These are phyloP conservation scores for Diadumene lineata DNA, from an alignment of 92 coral and sea anemone genomes.

Conservation along the genomic window DNA sequence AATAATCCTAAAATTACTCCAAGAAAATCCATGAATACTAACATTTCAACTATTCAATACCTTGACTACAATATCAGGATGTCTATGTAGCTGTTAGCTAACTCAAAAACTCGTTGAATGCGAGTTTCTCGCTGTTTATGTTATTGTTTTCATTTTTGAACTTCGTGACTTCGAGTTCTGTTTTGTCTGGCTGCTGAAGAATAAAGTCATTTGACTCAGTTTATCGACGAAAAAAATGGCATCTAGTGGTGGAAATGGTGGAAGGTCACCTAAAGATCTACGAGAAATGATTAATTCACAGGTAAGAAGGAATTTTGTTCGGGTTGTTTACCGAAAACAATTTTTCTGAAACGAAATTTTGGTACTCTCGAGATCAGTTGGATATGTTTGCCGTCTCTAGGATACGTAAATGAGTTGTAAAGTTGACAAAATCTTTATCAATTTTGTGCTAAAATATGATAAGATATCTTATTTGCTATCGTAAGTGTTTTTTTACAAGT, in stretches of 20 bases:
- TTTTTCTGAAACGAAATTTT: neutral
- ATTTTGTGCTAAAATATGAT: too few relatives aligned
- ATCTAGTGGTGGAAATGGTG: slow-evolving; percentile 70
- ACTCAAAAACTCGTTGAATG: neutral
- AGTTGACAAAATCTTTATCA: neutral
- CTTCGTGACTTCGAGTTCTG: slow-evolving; percentile 23
- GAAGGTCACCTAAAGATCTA: slow-evolving; percentile 80
- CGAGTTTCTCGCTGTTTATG: neutral
- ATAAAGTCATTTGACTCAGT: neutral
- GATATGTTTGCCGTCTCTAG: neutral
- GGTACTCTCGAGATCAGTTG: too few relatives aligned
- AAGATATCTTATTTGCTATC: too few relatives aligned
- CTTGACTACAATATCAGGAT: neutral
- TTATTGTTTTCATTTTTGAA: neutral
- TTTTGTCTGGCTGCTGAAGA: neutral
- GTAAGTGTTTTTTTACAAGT: too few relatives aligned
- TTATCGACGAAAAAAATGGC: slow-evolving; percentile 41
- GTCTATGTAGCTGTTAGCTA: neutral
- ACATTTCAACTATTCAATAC: neutral
- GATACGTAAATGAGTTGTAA: neutral
- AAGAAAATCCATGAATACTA: slow-evolving; percentile 6
- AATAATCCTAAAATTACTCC: slow-evolving; percentile 14
- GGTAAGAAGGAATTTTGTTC: slow-evolving; percentile 5
- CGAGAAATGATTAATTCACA: slow-evolving; percentile 46
- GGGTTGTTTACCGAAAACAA: too few relatives aligned